Base-by-base conservation (phyloP, 92 coral and sea anemone genomes). In the Zoanthus sociatus region DNA sequence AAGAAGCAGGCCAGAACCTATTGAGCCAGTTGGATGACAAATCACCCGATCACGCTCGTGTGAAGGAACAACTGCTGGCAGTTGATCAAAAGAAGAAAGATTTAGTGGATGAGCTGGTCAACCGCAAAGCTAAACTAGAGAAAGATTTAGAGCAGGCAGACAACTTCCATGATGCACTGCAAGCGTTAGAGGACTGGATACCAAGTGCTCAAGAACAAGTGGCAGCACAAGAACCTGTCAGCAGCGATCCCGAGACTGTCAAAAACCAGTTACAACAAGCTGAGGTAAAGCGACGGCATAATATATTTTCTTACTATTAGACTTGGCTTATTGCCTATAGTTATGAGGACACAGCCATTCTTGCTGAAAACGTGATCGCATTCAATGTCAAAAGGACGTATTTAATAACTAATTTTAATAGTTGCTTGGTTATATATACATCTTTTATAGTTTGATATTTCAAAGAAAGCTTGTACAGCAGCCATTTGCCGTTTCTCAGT, bases 251-350 rank as follows among this genome's bases (percentile, higher is more conserved):
- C 32, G 94, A 93, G 54, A 87, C 90, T 2, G 96, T 97, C 54
- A 97, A 93, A 84, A 90, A 95, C 56, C 99, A 97, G 58, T 90
- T 97, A 30, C 94, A 93, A 81, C 93, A 95, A 73, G 91, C 96
- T 66, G 99, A 97, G 97, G 99, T 97, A 78, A 67, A 12, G 14
- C 7, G 53, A 31, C 12, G 6, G 46, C 16, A 50, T 50, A 11
- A 50, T 50, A 50, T 11, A 7, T 37, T 37, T 37, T 37, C 42
- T 37, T 37, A 37, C 3, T 37, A 37, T 37, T 37, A 37, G 42
- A 37, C 42, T 37, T 2, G 42, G 42, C 42, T 37, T 37, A 37
- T 37, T 37, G 2, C 42, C 42, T 37, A 37, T 37, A 37, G 42
- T 37, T 37, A 37, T 37, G 42, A 37, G 4, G 42, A 37, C 2